phyloP scores from a whole-genome alignment of 1,140 invertebrate genomes.

The Aculops lycopersici region DNA sequence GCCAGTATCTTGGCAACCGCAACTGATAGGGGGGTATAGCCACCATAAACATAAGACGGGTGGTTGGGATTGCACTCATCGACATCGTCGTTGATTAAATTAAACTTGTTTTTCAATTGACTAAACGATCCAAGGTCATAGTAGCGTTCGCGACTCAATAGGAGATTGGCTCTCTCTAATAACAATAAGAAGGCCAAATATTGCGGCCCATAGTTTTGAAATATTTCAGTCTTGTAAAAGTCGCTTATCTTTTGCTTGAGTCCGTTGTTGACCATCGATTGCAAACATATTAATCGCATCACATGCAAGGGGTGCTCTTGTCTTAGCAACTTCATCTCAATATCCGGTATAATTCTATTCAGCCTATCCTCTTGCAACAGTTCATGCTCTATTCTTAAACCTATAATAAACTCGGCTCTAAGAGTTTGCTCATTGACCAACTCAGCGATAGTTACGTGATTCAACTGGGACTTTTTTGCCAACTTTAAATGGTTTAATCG shows the following conservation, averaged over 20 bases:
- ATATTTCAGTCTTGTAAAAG: slow-evolving; percentile 61
- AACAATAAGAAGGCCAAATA: slow-evolving; percentile 48
- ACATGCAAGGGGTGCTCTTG: slow-evolving; percentile 43
- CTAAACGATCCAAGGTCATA: slow-evolving; percentile 2
- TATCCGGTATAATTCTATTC: slow-evolving; percentile 44
- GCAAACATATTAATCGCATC: slow-evolving; percentile 52
- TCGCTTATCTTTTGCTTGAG: slow-evolving; percentile 61
- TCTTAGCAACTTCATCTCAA: slow-evolving; percentile 25
- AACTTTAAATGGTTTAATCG: slow-evolving; percentile 53
- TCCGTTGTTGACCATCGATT: slow-evolving; percentile 49
- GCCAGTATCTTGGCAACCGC: slow-evolving; percentile 52
- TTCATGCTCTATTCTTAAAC: slow-evolving; percentile 37
- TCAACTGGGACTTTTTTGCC: slow-evolving; percentile 46
- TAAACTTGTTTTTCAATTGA: slow-evolving; percentile 7
- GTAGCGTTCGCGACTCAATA: slow-evolving; percentile 19
- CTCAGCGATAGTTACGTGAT: slow-evolving; percentile 37
- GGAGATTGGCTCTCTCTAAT: slow-evolving; percentile 50
- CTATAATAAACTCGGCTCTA: slow-evolving; percentile 27
- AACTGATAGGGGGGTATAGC: slow-evolving; percentile 65
- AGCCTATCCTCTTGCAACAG: neutral
- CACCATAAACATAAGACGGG: slow-evolving; percentile 67
- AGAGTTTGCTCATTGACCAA: slow-evolving; percentile 35
- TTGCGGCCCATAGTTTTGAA: slow-evolving; percentile 59
- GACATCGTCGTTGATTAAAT: slow-evolving; percentile 5
- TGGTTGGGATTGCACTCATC: slow-evolving; percentile 31